These are phyloP conservation scores for Sebastes hubbsi DNA, from an alignment of 2,797 vertebrate genomes.

Conservation along the genomic window DNA sequence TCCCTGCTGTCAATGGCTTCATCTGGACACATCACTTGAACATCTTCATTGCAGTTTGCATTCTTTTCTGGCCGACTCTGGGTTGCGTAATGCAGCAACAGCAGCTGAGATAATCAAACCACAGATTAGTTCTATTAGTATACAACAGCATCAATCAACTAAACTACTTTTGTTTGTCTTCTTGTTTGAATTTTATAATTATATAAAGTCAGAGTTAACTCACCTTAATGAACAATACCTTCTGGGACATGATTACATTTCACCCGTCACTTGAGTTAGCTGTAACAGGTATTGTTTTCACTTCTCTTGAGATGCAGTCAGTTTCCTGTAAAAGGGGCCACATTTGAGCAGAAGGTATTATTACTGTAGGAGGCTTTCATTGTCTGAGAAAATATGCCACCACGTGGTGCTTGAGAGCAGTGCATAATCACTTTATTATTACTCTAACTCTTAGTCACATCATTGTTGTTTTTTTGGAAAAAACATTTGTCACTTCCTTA, in stretches of 20 bases:
- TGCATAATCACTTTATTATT: neutral
- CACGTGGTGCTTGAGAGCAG: constrained; percentile 9
- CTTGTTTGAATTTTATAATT: neutral
- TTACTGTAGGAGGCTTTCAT: neutral
- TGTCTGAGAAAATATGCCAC: neutral
- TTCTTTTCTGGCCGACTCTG: neutral
- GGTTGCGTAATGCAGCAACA: constrained; percentile 39
- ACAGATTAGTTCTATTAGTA: neutral
- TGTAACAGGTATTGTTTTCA: neutral
- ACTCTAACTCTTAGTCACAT: neutral
- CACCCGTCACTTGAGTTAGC: neutral
- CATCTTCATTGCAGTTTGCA: constrained; percentile 39
- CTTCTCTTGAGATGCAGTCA: neutral
- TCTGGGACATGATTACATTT: constrained; percentile 36
- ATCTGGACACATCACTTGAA: constrained; percentile 57
- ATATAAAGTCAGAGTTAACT: constrained; percentile 16
- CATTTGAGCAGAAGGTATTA: neutral
- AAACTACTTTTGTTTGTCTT: neutral
- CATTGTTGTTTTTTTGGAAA: neutral
- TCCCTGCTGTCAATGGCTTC: neutral
- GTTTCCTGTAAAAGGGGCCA: constrained; percentile 29
- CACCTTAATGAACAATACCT: constrained; percentile 48
- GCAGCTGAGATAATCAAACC: constrained; percentile 38
- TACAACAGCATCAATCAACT: neutral
- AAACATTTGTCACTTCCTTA: neutral